Percentiles rank a stretch among this genome's conserved stretches.
These are phyloP conservation scores for Caenorhabditis afra DNA, from an alignment of 2,888 invertebrate genomes.

Conservation along the genomic window DNA sequence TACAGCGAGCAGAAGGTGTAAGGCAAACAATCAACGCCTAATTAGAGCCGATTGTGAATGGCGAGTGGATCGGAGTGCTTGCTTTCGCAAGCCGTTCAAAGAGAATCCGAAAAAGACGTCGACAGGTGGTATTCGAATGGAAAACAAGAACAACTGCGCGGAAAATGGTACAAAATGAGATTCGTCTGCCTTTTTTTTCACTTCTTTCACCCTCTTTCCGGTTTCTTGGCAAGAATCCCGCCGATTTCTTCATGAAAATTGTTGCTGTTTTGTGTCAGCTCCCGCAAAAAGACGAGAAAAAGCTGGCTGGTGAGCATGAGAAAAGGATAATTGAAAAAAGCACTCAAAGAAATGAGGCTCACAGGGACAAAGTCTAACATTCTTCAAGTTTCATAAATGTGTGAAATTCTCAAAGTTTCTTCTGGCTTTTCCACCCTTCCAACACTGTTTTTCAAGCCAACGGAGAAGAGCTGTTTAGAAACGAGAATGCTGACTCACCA, in stretches of 20 bases:
- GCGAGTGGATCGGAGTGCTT: neutral
- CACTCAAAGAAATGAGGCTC: constrained; percentile 10
- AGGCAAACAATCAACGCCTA: constrained; percentile 42
- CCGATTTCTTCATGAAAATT: no score
- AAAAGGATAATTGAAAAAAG: constrained; percentile 14
- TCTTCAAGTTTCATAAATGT: neutral
- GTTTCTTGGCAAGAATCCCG: no score
- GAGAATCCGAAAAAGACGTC: neutral
- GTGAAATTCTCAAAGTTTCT: neutral
- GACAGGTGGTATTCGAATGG: neutral
- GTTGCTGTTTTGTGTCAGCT: no score
- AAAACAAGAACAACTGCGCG: no score
- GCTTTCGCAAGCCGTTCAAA: neutral
- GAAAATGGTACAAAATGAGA: no score
- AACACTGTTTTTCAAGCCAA: neutral
- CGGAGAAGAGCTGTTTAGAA: neutral
- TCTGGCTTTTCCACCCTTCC: no score
- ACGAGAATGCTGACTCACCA: constrained; percentile 41
- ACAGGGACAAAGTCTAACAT: neutral
- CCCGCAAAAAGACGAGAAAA: neutral
- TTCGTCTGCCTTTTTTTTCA: no score
- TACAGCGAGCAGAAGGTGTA: constrained; percentile 54
- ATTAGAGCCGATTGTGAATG: constrained; percentile 25
- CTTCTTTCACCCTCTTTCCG: no score
- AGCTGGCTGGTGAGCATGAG: neutral